These are phyloP conservation scores for Clangula hyemalis DNA, from an alignment of 2,797 vertebrate genomes.

Conservation along the genomic window DNA sequence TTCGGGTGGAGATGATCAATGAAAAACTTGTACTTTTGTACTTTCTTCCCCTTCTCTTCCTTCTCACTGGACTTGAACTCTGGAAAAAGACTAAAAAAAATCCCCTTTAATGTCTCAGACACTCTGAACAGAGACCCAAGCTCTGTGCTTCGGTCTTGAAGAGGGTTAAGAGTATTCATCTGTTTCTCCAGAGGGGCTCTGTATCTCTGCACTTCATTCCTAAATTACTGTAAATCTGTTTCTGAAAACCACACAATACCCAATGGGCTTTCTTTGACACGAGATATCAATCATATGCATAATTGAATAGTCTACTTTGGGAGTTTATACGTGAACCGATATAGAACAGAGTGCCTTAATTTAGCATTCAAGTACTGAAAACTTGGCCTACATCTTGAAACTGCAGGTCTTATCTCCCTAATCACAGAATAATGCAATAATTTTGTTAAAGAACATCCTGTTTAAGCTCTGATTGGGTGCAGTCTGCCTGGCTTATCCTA, in stretches of 20 bases:
- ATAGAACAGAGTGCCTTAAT: slow-evolving; percentile 16
- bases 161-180: neutral
- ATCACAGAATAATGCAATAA: neutral
- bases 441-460: neutral
- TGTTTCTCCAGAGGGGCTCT: neutral
- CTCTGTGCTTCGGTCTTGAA: neutral
- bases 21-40: neutral
- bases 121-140: neutral
- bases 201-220: neutral
- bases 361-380: slow-evolving; percentile 1
- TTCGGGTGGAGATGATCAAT: neutral
- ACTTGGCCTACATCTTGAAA: slow-evolving; percentile 18
- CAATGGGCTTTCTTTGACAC: neutral
- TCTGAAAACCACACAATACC: neutral
- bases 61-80: neutral
- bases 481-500: neutral
- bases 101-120: neutral
- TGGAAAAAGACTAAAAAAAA: neutral
- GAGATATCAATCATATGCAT: neutral
- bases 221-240: neutral
- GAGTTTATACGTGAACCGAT: neutral
- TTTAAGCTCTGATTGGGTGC: neutral
- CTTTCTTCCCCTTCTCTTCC: neutral
- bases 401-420: neutral
- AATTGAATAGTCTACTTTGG: slow-evolving; percentile 25